A percentile compares a stretch with the other conserved stretches of the same genome.
Conservation (phyloP, 1,140 invertebrate species). For the Eubasilissa regina region DNA sequence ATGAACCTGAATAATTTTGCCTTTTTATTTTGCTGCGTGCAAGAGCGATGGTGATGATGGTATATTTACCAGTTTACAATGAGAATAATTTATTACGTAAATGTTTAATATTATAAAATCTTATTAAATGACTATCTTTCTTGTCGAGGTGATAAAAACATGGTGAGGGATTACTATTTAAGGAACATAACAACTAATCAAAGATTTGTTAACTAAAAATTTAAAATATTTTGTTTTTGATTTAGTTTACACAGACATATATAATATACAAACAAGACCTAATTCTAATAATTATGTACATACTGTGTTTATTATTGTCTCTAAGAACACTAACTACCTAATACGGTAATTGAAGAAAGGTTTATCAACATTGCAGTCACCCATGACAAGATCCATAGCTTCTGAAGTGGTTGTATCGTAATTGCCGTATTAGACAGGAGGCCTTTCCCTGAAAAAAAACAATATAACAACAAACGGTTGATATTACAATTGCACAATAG, state of each 20-base stretch:
- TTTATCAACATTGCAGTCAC: not conserved
- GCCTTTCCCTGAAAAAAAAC: conserved; percentile 35
- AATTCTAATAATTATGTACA: not conserved
- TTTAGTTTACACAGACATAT: not conserved
- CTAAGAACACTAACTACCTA: too few species aligned
- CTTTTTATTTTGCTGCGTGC: too few species aligned
- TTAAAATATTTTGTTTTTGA: not conserved
- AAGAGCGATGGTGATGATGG: too few species aligned
- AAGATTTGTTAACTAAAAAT: not conserved
- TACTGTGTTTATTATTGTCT: not conserved
- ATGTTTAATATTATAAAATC: too few species aligned
- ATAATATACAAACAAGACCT: not conserved
- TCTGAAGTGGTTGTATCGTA: not conserved
- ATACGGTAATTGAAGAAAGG: not conserved
- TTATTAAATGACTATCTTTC: too few species aligned
- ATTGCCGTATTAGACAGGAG: not conserved
- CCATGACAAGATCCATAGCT: conserved; percentile 20
- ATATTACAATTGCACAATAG: not conserved
- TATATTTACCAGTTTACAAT: too few species aligned
- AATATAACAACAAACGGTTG: not conserved
- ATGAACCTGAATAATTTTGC: too few species aligned
- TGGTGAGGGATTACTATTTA: too few species aligned
- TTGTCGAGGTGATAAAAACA: too few species aligned
- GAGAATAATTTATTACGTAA: too few species aligned
- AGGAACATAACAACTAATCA: too few species aligned